phyloP scores from a whole-genome alignment of 1,140 invertebrate species.

The Drosophila eugracilis region DNA sequence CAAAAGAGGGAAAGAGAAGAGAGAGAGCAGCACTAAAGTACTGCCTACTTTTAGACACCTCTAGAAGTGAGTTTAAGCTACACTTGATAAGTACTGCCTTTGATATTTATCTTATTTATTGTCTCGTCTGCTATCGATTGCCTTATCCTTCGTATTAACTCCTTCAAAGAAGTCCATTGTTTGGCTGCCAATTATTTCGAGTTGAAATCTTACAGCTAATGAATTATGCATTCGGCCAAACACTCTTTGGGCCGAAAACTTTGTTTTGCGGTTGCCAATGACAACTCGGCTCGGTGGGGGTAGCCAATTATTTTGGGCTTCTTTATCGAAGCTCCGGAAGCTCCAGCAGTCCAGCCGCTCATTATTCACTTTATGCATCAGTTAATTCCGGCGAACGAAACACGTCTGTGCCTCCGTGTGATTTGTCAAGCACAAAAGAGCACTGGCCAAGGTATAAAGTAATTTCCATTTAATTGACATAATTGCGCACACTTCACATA shows the following conservation, averaged over 20 bases:
- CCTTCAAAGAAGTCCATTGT: slow-evolving; percentile 3
- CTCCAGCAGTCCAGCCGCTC: slow-evolving; percentile 19
- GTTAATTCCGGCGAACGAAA: slow-evolving; percentile 41
- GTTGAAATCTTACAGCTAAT: slow-evolving; percentile 14
- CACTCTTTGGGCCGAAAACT: slow-evolving; percentile 6
- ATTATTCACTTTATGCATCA: slow-evolving; percentile 63
- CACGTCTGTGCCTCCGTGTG: slow-evolving; percentile 32
- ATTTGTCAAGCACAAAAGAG: slow-evolving; percentile 54
- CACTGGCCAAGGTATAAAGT: slow-evolving; percentile 66
- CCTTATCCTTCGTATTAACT: neutral
- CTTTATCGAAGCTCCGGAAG: slow-evolving; percentile 13
- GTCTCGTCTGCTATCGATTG: neutral
- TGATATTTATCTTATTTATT: neutral
- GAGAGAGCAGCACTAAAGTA: neutral
- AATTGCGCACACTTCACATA: slow-evolving; percentile 81
- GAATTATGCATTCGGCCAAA: slow-evolving; percentile 32
- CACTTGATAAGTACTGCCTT: no score
- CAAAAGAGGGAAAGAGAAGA: no score
- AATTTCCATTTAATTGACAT: slow-evolving; percentile 84
- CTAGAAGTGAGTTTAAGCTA: no score
- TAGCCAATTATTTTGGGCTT: slow-evolving; percentile 60
- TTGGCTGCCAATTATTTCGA: slow-evolving; percentile 24
- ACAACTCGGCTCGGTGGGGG: slow-evolving; percentile 8
- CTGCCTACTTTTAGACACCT: no score
- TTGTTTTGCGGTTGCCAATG: slow-evolving; percentile 36